Evolutionary conservation across 92 coral and sea anemone species (phyloP).

Genomic region (Chrysogorgia sp.): DNA sequence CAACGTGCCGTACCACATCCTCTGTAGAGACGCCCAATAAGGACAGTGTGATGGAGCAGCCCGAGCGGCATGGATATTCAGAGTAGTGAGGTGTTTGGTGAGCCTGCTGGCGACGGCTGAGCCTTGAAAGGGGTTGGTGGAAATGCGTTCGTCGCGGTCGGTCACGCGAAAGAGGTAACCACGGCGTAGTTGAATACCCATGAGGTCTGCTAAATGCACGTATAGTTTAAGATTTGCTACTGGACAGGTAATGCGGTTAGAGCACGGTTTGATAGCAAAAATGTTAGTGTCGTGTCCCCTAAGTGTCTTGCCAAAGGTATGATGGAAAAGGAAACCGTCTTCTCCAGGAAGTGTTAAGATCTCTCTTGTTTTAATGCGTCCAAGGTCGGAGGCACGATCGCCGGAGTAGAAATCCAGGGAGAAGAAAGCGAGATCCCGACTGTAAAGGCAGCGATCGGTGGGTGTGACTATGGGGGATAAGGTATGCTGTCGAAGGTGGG

Average conservation of each 20-base stretch:
- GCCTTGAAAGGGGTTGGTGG: slow-evolving; percentile 32
- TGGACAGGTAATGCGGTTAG: slow-evolving; percentile 6
- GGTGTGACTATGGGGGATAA: slow-evolving; percentile 19
- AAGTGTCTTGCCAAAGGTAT: too few species aligned
- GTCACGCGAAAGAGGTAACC: slow-evolving; percentile 41
- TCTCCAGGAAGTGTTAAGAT: slow-evolving; percentile 18
- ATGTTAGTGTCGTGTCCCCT: slow-evolving; percentile 8
- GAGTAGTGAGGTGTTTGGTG: slow-evolving; percentile 8
- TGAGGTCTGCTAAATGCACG: slow-evolving; percentile 1
- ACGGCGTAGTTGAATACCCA: slow-evolving; percentile 17
- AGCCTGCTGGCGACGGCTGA: slow-evolving; percentile 39
- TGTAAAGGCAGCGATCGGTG: slow-evolving; percentile 41
- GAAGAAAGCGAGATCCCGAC: slow-evolving; percentile 53
- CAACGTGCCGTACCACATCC: slow-evolving; percentile 50
- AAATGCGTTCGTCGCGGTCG: slow-evolving; percentile 28
- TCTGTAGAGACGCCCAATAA: slow-evolving; percentile 46
- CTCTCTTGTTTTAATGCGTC: slow-evolving; percentile 34
- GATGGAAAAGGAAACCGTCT: slow-evolving; percentile 8
- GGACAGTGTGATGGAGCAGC: slow-evolving; percentile 62
- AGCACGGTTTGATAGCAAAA: slow-evolving; percentile 19
- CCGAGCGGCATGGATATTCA: neutral
- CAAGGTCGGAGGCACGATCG: slow-evolving; percentile 33
- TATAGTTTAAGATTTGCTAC: slow-evolving; percentile 24
- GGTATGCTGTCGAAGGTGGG: slow-evolving; percentile 4
- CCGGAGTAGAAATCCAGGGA: too few species aligned